Percentiles rank a stretch among this genome's conserved stretches.
Conservation (phyloP, 2,113 vertebrate genomes). For the Prionailurus bengalensis region DNA sequence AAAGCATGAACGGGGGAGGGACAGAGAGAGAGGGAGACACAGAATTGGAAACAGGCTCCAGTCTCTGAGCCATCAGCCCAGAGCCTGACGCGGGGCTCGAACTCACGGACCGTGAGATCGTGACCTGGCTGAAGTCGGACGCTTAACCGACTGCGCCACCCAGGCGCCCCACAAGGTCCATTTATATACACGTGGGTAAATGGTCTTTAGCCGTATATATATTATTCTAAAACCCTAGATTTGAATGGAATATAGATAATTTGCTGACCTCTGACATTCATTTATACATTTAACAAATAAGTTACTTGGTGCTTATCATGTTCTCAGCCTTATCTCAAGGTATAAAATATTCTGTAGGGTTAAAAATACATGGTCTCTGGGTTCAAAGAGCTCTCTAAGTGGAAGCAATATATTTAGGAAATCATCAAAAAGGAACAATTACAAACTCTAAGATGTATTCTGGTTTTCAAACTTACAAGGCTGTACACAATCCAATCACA, state of each 20-base stretch:
- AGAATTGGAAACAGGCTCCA: no score
- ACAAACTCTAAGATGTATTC: background rate
- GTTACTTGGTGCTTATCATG: background rate
- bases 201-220: background rate
- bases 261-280: background rate
- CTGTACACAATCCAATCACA: background rate
- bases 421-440: background rate
- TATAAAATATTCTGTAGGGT: background rate
- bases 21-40: no score
- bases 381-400: background rate
- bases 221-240: background rate
- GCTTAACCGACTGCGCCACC: no score
- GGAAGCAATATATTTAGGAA: background rate
- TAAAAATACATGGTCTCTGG: background rate
- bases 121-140: no score
- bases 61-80: no score
- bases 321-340: background rate
- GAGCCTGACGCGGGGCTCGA: no score
- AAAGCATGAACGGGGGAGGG: no score
- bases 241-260: background rate
- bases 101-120: no score
- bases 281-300: background rate
- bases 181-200: background rate
- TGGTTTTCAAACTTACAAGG: background rate
- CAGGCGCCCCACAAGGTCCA: no score